Conservation (phyloP, 2,113 vertebrate genomes). For the Nibea albiflora region DNA sequence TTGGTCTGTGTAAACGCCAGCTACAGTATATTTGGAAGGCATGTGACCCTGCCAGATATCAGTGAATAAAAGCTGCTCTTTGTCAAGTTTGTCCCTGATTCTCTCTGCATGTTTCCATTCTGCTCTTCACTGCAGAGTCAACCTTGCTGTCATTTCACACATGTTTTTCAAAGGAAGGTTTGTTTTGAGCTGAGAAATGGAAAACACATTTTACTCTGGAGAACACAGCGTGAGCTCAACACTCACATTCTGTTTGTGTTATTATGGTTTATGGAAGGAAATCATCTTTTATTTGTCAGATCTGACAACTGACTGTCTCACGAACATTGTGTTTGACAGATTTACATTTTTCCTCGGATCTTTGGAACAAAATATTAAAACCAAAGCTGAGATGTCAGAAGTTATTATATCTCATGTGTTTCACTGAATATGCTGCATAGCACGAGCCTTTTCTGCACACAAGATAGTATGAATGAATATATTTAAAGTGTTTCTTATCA, state of each 20-base stretch:
- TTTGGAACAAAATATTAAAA: not conserved
- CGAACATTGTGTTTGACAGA: not conserved
- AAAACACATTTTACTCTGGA: constrained; percentile 11
- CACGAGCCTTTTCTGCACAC: not conserved
- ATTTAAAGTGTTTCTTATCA: not conserved
- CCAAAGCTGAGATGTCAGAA: not conserved
- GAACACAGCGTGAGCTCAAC: not conserved
- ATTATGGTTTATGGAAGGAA: constrained; percentile 10
- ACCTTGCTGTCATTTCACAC: not conserved
- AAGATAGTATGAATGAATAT: not conserved
- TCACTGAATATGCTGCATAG: not conserved
- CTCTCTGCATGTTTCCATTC: constrained; percentile 20
- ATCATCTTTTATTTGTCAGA: constrained; percentile 3
- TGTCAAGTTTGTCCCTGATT: constrained; percentile 33
- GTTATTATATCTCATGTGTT: not conserved
- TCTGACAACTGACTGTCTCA: too few species aligned
- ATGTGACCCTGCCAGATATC: constrained; percentile 11
- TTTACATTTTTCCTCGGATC: not conserved
- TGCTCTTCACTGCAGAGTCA: constrained; percentile 9
- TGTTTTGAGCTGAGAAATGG: constrained; percentile 14
- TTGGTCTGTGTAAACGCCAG: constrained; percentile 22
- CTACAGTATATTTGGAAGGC: constrained; percentile 9
- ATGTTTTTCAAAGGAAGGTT: not conserved
- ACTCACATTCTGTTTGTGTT: constrained; percentile 2
- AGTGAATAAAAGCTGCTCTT: constrained; percentile 36